Evolutionary conservation across 2,113 vertebrate species (phyloP).

Genomic region (Callospermophilus lateralis): DNA sequence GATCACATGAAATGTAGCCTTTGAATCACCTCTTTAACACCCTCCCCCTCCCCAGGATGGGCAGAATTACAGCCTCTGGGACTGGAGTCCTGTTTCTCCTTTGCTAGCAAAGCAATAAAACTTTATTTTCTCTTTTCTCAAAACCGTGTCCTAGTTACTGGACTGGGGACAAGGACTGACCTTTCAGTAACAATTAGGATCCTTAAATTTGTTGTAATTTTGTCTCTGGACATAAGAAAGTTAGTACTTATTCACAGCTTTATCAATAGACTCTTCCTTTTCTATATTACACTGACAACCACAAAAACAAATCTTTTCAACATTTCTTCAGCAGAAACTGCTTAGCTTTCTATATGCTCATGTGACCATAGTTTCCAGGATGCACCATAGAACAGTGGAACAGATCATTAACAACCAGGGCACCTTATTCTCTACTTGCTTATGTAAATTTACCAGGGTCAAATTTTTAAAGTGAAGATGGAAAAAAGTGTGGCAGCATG

Average conservation of each 20-base stretch:
- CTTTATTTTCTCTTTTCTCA: no score
- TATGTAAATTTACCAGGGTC: not conserved
- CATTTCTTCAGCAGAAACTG: constrained; percentile 5
- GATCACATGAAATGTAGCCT: no score
- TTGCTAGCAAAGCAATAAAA: no score
- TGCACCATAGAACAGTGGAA: not conserved
- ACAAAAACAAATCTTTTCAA: not conserved
- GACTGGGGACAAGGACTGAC: no score
- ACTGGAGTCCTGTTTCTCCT: no score
- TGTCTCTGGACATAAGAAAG: not conserved
- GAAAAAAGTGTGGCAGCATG: not conserved
- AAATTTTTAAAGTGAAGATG: constrained; percentile 35
- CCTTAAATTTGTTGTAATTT: not conserved
- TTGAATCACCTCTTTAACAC: no score
- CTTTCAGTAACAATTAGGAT: not conserved
- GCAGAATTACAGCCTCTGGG: no score
- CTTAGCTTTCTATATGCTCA: not conserved
- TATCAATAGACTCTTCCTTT: not conserved
- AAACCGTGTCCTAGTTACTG: no score
- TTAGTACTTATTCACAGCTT: not conserved
- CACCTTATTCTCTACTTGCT: not conserved
- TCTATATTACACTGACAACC: not conserved
- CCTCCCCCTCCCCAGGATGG: no score
- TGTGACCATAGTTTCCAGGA: not conserved
- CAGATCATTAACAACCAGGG: not conserved